Conservation (phyloP, 2,888 invertebrate genomes). For the Lamellibrachia columna region DNA sequence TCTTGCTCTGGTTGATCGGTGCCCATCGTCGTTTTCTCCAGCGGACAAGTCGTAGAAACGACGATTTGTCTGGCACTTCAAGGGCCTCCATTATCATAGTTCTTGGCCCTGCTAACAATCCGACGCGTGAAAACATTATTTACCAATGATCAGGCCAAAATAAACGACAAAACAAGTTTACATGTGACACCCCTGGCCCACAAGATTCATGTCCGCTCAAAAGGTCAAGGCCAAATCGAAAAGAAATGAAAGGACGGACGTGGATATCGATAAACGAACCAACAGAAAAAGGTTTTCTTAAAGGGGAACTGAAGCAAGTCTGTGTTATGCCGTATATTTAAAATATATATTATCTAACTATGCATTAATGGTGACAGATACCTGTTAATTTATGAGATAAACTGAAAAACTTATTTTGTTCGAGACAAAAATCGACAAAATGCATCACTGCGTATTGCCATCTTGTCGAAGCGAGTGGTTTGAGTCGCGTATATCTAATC, state of each 20-base stretch:
- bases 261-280: not conserved
- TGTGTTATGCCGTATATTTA: too few species aligned
- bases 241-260: not conserved
- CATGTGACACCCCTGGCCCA: not conserved
- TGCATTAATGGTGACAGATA: too few species aligned
- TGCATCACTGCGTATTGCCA: too few species aligned
- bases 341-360: too few species aligned
- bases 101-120: not conserved
- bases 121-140: not conserved
- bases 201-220: not conserved
- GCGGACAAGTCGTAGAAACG: slow-evolving; percentile 38
- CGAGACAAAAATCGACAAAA: too few species aligned
- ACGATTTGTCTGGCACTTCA: slow-evolving; percentile 17
- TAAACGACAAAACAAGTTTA: not conserved
- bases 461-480: too few species aligned
- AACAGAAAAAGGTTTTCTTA: not conserved
- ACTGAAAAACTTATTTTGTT: too few species aligned
- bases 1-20: slow-evolving; percentile 47
- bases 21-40: slow-evolving; percentile 56
- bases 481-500: too few species aligned
- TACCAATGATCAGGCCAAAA: not conserved
- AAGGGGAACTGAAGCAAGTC: too few species aligned
- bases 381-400: too few species aligned
- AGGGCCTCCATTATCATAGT: slow-evolving; percentile 16
- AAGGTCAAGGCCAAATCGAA: not conserved